Evolutionary conservation across 2,888 invertebrate genomes (phyloP), one percentile per base, ranked within the genome.

Genomic region (Melanophora roralis): DNA sequence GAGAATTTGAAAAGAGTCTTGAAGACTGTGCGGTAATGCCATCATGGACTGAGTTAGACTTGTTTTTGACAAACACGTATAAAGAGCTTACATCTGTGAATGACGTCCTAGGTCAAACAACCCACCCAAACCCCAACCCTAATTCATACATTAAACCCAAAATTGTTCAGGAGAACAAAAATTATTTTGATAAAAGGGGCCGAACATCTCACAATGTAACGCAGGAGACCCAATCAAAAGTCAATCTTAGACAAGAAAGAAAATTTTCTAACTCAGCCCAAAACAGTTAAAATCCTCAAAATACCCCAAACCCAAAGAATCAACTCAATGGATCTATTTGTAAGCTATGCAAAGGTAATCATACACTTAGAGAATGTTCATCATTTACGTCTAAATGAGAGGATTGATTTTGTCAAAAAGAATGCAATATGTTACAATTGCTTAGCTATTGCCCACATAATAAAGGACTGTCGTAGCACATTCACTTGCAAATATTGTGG

Each of bases 261-360:
- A n/a, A n/a, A n/a, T n/a, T n/a, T n/a, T n/a, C n/a, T n/a, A n/a
- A n/a, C n/a, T n/a, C n/a, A n/a, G n/a, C 12, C 7, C 59, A 40
- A 59, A 40, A n/a, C n/a, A 34, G 21, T 7, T 38, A n/a, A 51
- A 36, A 36, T 21, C 21, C 38, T 7, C 57, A 40, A 21, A 40
- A 43, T n/a, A 14, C 2, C 27, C 9, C 43, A 11, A 27, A 27
- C 5, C 14, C 43, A 11, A 14, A 47, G 11, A 43, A 7, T n/a
- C 34, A 64, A n/a, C 36, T 6, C 21, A 19, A 64, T 36, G 64
- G 64, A 0, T 64, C 49, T 4, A 49, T 36, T 34, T 64, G 64
- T 21, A 43, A 55, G 27, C 16, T 53, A 8, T 43, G 43, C 23
- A 51, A 43, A 14, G 14, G 14, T 2, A 43, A 6, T 14, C 40